Evolutionary conservation across 2,888 invertebrate species (phyloP), one percentile per base, ranked within the genome.

Genomic region (Oasisia sp.): DNA sequence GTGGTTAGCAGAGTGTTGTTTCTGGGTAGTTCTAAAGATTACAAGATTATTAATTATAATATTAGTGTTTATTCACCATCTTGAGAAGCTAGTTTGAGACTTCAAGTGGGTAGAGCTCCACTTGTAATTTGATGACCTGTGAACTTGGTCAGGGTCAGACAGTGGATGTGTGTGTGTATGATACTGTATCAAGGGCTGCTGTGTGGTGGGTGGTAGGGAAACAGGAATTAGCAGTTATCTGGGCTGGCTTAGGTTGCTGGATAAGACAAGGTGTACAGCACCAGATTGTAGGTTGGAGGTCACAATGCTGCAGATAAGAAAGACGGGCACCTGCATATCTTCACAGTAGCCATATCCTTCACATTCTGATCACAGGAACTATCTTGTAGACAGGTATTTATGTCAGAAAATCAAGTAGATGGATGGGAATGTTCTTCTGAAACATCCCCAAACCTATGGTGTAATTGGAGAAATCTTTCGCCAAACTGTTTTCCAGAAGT

Each of bases 221-320:
- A 7, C 74, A 74, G 74, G 74, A 74, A 74, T 74, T 74, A 74
- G 74, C 74, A 74, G 74, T 74, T 74, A 74, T 74, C 74, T 74
- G 74, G n/a, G 27, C 74, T 74, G 74, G 74, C 27, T 19, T 56
- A 56, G 74, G 74, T 74, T 74, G n/a, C 74, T 74, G 74, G 74
- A 74, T 74, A 74, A 74, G 74, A 74, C 74, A 74, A 74, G 74
- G n/a, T 27, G 3, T 74, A 74, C 74, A 27, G 74, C 5, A 27
- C 19, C 19, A 74, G 74, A 74, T 74, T 74, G 74, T 74, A 74
- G 19, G 74, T 74, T 27, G n/a, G 74, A 74, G 74, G 74, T 14
- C 74, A 74, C 74, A 74, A 27, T 74, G 74, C 74, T 74, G 74
- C 27, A 74, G 74, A 74, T 74, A 27, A 27, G 74, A 19, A 19